Evolutionary conservation across 2,888 invertebrate genomes (phyloP).

Genomic region (Agonopterix arenella): DNA sequence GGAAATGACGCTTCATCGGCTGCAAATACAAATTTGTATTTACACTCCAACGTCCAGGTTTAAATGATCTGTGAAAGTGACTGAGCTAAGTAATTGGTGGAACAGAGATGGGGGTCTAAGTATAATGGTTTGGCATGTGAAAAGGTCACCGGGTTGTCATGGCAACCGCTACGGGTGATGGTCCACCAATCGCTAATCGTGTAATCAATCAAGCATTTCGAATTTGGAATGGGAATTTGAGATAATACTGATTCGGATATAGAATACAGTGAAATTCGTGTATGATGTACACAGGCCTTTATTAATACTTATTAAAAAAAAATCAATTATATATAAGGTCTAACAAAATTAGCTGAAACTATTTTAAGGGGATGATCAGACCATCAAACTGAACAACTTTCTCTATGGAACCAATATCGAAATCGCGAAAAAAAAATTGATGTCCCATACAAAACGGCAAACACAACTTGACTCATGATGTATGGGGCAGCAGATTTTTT

Average conservation of each 20-base stretch:
- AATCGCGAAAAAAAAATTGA: no score
- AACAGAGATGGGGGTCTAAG: slow-evolving; percentile 21
- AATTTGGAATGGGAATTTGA: slow-evolving; percentile 20
- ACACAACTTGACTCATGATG: no score
- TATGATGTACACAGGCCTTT: no score
- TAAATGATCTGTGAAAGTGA: slow-evolving; percentile 34
- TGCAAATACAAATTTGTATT: slow-evolving; percentile 21
- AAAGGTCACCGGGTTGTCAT: slow-evolving; percentile 29
- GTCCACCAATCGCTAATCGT: slow-evolving; percentile 50
- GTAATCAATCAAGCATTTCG: slow-evolving; percentile 52
- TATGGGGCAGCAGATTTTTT: no score
- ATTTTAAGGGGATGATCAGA: no score
- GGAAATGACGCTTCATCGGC: not conserved
- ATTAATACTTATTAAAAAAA: no score
- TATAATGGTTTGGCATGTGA: slow-evolving; percentile 25
- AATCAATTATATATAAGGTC: no score
- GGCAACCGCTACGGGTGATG: slow-evolving; percentile 31
- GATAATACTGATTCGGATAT: not conserved
- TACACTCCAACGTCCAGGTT: slow-evolving; percentile 26
- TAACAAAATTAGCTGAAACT: no score
- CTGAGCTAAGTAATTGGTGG: slow-evolving; percentile 19
- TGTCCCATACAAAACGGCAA: no score
- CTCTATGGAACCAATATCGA: no score
- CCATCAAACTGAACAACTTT: no score
- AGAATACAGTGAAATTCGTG: no score